Percentiles rank a stretch among this genome's conserved stretches.
phyloP scores from a whole-genome alignment of 1,140 invertebrate genomes.

The Heliconius eleuchia region DNA sequence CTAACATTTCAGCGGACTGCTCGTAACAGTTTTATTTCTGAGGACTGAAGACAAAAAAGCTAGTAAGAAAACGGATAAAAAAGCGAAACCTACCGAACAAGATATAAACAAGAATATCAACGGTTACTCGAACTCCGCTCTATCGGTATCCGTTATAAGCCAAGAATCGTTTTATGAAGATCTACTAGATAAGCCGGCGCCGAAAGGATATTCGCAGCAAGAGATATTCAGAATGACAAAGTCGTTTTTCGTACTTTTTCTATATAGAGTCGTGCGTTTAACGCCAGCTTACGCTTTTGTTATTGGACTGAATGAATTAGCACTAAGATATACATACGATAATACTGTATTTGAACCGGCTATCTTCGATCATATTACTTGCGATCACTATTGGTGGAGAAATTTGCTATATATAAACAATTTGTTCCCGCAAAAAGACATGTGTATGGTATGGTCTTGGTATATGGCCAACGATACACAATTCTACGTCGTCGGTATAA shows the following conservation, averaged over 20 bases:
- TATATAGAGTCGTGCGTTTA: conserved; percentile 83
- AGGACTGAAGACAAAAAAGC: conserved; percentile 82
- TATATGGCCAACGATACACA: conserved; percentile 97
- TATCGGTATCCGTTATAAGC: conserved; percentile 72
- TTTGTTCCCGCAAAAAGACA: conserved; percentile 88
- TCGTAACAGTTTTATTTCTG: conserved; percentile 88
- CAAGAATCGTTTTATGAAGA: conserved; percentile 73
- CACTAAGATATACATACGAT: conserved; percentile 84
- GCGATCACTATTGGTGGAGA: conserved; percentile 91
- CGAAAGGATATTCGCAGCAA: conserved; percentile 50
- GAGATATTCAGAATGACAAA: conserved; percentile 59
- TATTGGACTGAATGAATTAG: conserved; percentile 87
- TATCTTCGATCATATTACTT: conserved; percentile 88
- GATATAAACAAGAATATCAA: conserved; percentile 70
- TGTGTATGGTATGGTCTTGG: conserved; percentile 95
- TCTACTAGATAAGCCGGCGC: conserved; percentile 58
- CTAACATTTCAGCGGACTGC: conserved; percentile 83
- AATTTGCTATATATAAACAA: conserved; percentile 92
- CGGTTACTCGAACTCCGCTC: conserved; percentile 67
- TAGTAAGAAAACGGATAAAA: conserved; percentile 48
- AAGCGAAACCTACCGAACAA: conserved; percentile 43
- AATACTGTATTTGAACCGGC: conserved; percentile 89
- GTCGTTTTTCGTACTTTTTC: conserved; percentile 65
- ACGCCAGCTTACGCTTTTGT: conserved; percentile 92
- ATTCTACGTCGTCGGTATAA: conserved; percentile 89